Evolutionary conservation across 2,113 vertebrate genomes (phyloP).

Genomic region (Cynopterus brachyotis): DNA sequence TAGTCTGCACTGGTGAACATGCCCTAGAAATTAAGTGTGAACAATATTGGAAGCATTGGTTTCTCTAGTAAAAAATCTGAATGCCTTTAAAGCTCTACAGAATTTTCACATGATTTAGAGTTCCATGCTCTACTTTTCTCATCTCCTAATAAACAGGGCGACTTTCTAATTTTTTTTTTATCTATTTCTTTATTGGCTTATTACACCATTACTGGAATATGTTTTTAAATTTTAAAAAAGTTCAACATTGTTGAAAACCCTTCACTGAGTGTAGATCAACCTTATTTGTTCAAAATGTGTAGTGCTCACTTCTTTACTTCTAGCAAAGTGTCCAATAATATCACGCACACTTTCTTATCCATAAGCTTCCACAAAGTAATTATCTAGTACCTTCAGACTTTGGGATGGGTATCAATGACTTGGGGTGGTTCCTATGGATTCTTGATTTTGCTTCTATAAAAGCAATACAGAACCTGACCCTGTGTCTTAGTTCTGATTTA

Average conservation of each 20-base stretch:
- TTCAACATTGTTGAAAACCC: not conserved
- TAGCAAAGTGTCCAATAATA: not conserved
- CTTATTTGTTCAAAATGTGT: not conserved
- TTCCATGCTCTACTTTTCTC: not conserved
- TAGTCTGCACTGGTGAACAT: not conserved
- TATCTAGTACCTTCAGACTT: not conserved
- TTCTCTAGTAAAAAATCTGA: not conserved
- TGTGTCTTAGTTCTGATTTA: not conserved
- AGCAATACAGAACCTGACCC: not conserved
- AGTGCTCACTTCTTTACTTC: not conserved
- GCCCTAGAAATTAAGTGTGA: not conserved
- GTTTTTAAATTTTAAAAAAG: not conserved
- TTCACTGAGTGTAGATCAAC: not conserved
- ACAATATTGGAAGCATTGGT: not conserved
- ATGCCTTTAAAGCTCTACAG: not conserved
- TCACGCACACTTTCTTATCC: not conserved
- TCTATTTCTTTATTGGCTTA: not conserved
- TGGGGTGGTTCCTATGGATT: not conserved
- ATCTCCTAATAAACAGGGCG: not conserved
- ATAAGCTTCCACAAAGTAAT: not conserved
- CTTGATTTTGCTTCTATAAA: conserved; percentile 22
- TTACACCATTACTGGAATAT: not conserved
- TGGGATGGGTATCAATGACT: not conserved
- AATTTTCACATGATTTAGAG: not conserved
- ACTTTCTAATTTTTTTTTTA: not conserved